These are phyloP conservation scores for Meteorus sp. DNA, from an alignment of 1,140 invertebrate genomes.

Conservation along the genomic window DNA sequence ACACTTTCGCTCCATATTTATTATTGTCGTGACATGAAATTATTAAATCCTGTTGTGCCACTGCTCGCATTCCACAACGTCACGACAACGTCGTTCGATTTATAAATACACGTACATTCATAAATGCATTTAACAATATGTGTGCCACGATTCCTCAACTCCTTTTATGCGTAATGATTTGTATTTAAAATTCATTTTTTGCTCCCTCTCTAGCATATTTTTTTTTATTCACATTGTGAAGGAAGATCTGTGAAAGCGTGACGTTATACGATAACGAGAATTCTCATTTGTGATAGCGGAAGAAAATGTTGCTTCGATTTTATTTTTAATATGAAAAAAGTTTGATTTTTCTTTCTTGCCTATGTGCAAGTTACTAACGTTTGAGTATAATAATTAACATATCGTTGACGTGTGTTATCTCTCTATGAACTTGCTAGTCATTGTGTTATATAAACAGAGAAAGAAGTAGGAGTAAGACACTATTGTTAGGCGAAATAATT, in stretches of 20 bases:
- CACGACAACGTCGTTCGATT: slow-evolving; percentile 9
- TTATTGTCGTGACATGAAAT: slow-evolving; percentile 24
- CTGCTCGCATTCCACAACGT: slow-evolving; percentile 33
- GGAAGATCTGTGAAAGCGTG: slow-evolving; percentile 14
- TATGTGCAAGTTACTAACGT: too few relatives aligned
- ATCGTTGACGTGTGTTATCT: too few relatives aligned
- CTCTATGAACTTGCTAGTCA: too few relatives aligned
- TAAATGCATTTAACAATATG: neutral
- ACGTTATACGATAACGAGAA: neutral
- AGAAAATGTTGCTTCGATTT: slow-evolving; percentile 9
- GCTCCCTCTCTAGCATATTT: neutral
- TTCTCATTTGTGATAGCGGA: neutral
- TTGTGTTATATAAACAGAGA: too few relatives aligned
- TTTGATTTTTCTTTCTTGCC: too few relatives aligned
- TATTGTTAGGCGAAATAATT: too few relatives aligned
- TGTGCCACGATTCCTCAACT: neutral
- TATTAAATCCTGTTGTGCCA: slow-evolving; percentile 29
- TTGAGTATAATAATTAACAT: too few relatives aligned
- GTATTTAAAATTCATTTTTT: slow-evolving; percentile 9
- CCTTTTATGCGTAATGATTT: neutral
- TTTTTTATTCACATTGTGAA: neutral
- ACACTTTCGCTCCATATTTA: slow-evolving; percentile 38
- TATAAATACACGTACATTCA: neutral
- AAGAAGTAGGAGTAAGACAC: too few relatives aligned
- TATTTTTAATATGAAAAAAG: neutral